These are phyloP conservation scores for Dichetophora obliterata DNA, from an alignment of 2,888 invertebrate species.

Conservation along the genomic window DNA sequence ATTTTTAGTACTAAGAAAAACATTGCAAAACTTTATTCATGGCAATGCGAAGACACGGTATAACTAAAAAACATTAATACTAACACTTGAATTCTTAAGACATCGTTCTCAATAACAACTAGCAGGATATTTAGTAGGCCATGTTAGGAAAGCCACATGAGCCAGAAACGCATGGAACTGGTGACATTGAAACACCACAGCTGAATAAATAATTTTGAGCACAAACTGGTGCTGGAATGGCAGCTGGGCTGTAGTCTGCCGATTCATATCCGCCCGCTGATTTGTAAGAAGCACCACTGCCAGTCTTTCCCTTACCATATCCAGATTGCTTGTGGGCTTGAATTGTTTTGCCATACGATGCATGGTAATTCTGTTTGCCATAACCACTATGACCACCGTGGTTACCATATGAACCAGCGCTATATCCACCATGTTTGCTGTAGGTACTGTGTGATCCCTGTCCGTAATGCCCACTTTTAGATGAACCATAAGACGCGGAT, in stretches of 20 bases:
- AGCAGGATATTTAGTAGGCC: conserved; percentile 31
- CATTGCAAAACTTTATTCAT: conserved; percentile 24
- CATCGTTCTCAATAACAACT: not conserved
- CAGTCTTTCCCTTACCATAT: not conserved
- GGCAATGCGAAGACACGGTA: conserved; percentile 13
- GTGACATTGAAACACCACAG: conserved; percentile 13
- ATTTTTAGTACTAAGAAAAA: not conserved
- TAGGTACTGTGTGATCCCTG: too few species aligned
- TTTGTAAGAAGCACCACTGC: conserved; percentile 23
- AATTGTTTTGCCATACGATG: conserved; percentile 20
- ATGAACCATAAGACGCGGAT: too few species aligned
- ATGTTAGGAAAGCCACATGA: not conserved
- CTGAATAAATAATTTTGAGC: conserved; percentile 22
- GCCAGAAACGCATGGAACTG: conserved; percentile 21
- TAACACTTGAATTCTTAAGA: conserved; percentile 29
- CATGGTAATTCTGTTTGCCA: not conserved
- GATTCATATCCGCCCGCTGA: conserved; percentile 29
- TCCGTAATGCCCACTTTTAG: too few species aligned
- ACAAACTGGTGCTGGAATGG: conserved; percentile 36
- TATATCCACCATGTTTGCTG: too few species aligned
- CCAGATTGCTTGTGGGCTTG: conserved; percentile 31
- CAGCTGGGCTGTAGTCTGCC: not conserved
- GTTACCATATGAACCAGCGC: not conserved
- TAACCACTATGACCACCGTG: not conserved
- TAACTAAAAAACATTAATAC: not conserved